Conservation (phyloP, 1,140 invertebrate species). For the Pissodes strobi region DNA sequence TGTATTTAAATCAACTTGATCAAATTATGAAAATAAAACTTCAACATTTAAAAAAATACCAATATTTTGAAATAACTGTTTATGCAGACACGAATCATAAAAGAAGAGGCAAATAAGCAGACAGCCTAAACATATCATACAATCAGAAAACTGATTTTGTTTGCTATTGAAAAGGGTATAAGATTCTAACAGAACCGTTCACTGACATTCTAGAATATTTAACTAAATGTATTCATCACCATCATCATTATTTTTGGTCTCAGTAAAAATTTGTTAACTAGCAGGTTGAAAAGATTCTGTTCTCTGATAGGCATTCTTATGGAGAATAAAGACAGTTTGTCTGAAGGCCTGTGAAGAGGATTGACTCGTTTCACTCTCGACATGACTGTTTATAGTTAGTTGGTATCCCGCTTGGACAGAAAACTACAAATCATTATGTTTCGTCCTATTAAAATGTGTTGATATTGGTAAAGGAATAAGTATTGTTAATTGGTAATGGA, state of each 20-base stretch:
- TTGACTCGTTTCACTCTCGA: neutral
- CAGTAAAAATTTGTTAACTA: neutral
- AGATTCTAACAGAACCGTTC: no score
- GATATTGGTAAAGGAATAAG: neutral
- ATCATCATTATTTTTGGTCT: neutral
- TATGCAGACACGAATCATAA: no score
- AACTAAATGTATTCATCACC: neutral
- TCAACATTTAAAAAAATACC: no score
- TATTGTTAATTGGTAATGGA: no score
- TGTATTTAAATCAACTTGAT: no score
- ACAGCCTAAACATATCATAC: no score
- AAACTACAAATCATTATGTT: slow-evolving; percentile 12
- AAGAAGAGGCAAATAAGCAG: no score
- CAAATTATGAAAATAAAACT: no score
- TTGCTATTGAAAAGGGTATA: no score
- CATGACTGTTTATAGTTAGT: neutral
- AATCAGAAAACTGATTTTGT: no score
- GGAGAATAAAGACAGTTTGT: neutral
- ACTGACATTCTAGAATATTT: no score
- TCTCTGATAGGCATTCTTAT: neutral
- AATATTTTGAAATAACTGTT: no score
- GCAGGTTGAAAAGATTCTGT: neutral
- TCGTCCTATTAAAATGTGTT: neutral
- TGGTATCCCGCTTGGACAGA: slow-evolving; percentile 1
- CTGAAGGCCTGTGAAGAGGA: neutral